A percentile compares a stretch with the other conserved stretches of the same genome.
Evolutionary conservation across 1,140 invertebrate genomes (phyloP).

Genomic region (Chymomyza costata): DNA sequence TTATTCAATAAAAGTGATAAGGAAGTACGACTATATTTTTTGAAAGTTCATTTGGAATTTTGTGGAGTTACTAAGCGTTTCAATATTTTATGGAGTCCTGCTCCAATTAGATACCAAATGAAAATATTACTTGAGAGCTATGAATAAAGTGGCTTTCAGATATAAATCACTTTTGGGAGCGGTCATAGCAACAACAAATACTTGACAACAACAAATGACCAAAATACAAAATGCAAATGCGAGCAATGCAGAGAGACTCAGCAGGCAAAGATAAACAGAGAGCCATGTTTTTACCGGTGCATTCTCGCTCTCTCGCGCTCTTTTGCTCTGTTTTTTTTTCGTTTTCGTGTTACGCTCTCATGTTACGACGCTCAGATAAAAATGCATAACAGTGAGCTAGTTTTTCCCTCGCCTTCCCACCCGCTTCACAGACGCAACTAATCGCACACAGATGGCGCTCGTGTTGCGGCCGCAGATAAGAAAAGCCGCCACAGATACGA

Average conservation of each 20-base stretch:
- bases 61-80: too few species aligned
- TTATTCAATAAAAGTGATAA: too few species aligned
- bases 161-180: conserved; percentile 61
- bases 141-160: conserved; percentile 22
- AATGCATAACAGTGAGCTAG: conserved; percentile 20
- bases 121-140: too few species aligned
- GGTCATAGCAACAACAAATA: conserved; percentile 36
- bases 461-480: conserved; percentile 22
- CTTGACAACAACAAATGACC: conserved; percentile 3
- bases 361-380: conserved; percentile 20
- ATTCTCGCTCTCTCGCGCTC: conserved; percentile 4
- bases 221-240: conserved; percentile 45
- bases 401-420: conserved; percentile 16
- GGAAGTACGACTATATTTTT: too few species aligned
- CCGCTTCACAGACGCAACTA: conserved; percentile 24
- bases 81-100: too few species aligned
- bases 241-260: too few species aligned
- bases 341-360: conserved; percentile 12
- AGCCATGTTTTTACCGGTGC: conserved; percentile 32
- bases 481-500: conserved; percentile 10
- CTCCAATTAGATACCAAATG: too few species aligned
- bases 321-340: conserved; percentile 21
- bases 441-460: conserved; percentile 46
- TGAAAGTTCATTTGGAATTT: too few species aligned
- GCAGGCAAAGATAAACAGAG: conserved; percentile 63